Evolutionary conservation across 2,113 vertebrate genomes (phyloP).

Genomic region (Halichoerus grypus): DNA sequence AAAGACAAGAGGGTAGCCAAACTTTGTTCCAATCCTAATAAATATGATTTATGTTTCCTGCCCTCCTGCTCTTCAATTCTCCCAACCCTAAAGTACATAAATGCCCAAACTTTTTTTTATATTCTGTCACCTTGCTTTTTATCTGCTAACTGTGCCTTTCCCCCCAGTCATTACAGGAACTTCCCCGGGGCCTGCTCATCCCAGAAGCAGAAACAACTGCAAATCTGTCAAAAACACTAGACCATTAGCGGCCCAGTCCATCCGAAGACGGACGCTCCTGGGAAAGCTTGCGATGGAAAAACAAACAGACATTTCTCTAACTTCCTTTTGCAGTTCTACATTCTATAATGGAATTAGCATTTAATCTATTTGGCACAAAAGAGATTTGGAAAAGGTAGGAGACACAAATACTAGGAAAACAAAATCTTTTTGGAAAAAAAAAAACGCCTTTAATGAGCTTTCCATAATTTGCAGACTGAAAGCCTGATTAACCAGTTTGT

Average conservation of each 20-base stretch:
- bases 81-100: background rate
- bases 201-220: background rate
- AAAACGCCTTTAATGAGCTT: conserved; percentile 32
- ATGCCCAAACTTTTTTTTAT: background rate
- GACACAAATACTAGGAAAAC: background rate
- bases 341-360: background rate
- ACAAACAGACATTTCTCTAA: conserved; percentile 27
- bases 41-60: background rate
- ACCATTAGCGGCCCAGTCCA: background rate
- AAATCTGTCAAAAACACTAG: background rate
- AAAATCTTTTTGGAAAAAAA: background rate
- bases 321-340: background rate
- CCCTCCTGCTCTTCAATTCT: background rate
- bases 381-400: conserved; percentile 10
- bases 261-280: background rate
- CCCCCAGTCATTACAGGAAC: background rate
- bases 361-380: conserved; percentile 5
- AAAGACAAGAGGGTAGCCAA: background rate
- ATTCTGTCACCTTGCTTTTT: background rate
- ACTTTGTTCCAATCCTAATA: background rate
- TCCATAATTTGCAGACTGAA: background rate
- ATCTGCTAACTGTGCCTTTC: background rate
- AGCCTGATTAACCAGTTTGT: conserved; percentile 6
- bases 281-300: conserved; percentile 6
- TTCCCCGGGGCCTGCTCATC: background rate